Conservation (phyloP, 2,113 vertebrate species). For the Murina feae region DNA sequence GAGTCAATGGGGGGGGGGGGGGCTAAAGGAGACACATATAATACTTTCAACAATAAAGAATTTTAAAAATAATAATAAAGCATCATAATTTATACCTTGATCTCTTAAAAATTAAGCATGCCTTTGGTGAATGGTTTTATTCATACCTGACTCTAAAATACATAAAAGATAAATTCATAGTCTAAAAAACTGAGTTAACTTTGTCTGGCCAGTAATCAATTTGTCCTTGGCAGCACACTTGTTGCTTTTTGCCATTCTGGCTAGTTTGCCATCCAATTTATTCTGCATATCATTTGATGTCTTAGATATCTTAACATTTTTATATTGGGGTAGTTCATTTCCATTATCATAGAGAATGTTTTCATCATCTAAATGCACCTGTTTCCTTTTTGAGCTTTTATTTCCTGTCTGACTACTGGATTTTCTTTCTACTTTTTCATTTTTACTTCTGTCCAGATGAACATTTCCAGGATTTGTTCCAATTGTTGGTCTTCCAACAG, state of each 20-base stretch:
- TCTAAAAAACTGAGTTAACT: slow-evolving; percentile 90
- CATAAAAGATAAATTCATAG: slow-evolving; percentile 77
- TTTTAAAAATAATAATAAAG: not conserved
- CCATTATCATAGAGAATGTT: slow-evolving; percentile 76
- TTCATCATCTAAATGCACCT: slow-evolving; percentile 81
- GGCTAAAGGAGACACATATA: no score
- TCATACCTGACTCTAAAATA: not conserved
- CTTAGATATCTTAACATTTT: slow-evolving; percentile 73
- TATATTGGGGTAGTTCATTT: slow-evolving; percentile 84
- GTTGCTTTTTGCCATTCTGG: slow-evolving; percentile 71
- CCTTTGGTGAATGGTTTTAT: not conserved
- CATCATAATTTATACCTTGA: not conserved
- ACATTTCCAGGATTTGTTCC: slow-evolving; percentile 83
- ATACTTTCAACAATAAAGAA: no score
- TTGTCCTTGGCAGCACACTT: slow-evolving; percentile 82
- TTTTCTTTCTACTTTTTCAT: slow-evolving; percentile 74
- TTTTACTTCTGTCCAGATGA: slow-evolving; percentile 75
- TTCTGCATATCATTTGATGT: slow-evolving; percentile 62
- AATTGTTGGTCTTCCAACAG: slow-evolving; percentile 74
- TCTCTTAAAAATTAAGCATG: slow-evolving; percentile 35
- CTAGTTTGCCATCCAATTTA: slow-evolving; percentile 53
- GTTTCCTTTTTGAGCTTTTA: slow-evolving; percentile 86
- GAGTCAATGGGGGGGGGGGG: no score
- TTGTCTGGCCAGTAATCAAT: slow-evolving; percentile 90
- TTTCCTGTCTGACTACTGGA: slow-evolving; percentile 74